Base-by-base conservation (phyloP, 2,797 vertebrate genomes). In the Clarias platycephalus region DNA sequence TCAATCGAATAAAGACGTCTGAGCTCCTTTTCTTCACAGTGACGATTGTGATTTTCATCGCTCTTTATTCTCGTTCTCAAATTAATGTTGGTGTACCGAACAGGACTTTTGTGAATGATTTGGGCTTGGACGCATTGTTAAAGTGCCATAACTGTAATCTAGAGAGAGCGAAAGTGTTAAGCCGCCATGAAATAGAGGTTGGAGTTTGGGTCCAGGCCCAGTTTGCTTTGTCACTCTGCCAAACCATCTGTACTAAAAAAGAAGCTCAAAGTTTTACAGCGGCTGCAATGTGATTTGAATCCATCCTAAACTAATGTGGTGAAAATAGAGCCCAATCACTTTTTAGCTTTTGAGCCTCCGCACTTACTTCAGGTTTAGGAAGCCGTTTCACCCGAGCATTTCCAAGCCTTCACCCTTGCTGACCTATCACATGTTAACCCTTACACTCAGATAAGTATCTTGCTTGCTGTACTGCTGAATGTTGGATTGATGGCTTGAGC, bases 131-230 rank as follows among this genome's bases (percentile, higher is more conserved):
- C 31, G 40, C 40, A n/a, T 64, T 91, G 89, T 88, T 76, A 81
- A 89, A 91, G 91, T 81, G 83, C 86, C 80, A 89, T 90, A 91
- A 91, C 91, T 92, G 90, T 92, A 93, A 94, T 93, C 91, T 92
- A 90, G 90, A 90, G 90, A 91, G 89, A 92, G 89, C 90, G 91
- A 93, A 94, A 93, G 93, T 94, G 94, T 91, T 95, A 94, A 95
- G 93, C 93, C 91, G 93, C 94, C 93, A 93, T 95, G 94, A 95
- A 95, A 95, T 94, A 93, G 93, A 94, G 91, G 92, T 93, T 92
- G 90, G 91, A 89, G 91, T 94, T 94, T 91, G 93, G 93, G 94
- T 91, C 93, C 88, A 88, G 90, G 88, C 93, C 89, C 91, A 95
- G 94, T 94, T 95, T 95, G 91, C 93, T 91, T 94, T 94, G 94